Conservation (phyloP, 2,113 vertebrate genomes). For the Semnornis frantzii region DNA sequence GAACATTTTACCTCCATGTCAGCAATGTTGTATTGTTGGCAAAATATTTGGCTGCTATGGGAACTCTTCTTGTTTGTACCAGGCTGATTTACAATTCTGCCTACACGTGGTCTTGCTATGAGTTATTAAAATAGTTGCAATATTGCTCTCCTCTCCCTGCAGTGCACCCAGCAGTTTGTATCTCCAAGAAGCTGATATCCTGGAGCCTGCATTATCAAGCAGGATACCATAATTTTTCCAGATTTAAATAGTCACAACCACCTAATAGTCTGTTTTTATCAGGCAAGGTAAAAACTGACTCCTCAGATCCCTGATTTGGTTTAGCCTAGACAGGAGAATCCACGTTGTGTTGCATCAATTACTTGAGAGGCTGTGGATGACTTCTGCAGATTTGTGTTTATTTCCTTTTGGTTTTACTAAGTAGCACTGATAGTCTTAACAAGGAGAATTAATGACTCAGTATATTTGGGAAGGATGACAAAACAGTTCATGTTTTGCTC, state of each 20-base stretch:
- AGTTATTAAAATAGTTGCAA: slow-evolving; percentile 34
- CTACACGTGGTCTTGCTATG: slow-evolving; percentile 42
- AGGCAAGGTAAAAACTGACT: neutral
- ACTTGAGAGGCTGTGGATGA: neutral
- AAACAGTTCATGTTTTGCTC: neutral
- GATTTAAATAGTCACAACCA: neutral
- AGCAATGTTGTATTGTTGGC: neutral
- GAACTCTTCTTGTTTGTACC: slow-evolving; percentile 42
- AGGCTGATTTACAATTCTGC: slow-evolving; percentile 29
- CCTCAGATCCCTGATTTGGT: neutral
- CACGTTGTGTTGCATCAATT: neutral
- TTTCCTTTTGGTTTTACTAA: neutral
- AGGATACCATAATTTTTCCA: neutral
- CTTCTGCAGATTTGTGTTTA: neutral
- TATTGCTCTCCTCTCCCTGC: neutral
- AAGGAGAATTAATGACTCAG: neutral
- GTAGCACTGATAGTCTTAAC: neutral
- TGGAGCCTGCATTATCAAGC: neutral
- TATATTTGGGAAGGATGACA: neutral
- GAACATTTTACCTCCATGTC: slow-evolving; percentile 6
- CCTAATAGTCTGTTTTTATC: neutral
- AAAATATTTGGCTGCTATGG: slow-evolving; percentile 58
- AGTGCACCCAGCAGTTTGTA: neutral
- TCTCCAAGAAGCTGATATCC: neutral
- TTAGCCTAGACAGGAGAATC: neutral